Percentiles rank a stretch among this genome's conserved stretches.
Conservation (phyloP, 2,888 invertebrate genomes). For the Megamerina dolium region DNA sequence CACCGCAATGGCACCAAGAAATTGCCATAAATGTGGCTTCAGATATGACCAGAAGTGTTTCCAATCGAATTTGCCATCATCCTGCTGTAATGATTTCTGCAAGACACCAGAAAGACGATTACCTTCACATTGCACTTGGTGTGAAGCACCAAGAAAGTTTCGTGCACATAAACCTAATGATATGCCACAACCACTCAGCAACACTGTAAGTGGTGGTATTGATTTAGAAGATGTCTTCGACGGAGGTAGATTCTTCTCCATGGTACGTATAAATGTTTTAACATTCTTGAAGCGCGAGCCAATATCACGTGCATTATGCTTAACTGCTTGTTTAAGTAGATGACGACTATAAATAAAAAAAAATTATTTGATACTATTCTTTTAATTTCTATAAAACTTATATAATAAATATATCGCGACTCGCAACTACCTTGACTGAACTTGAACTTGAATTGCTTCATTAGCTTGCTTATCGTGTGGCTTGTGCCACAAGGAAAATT, state of each 20-base stretch:
- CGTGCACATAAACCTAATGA: constrained; percentile 34
- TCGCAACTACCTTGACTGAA: too few species aligned
- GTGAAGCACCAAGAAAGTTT: constrained; percentile 22
- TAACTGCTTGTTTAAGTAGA: background rate
- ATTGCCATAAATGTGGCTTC: constrained; percentile 68
- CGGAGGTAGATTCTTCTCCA: background rate
- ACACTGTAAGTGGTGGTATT: constrained; percentile 23
- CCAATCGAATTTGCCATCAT: constrained; percentile 71
- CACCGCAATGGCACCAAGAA: constrained; percentile 73
- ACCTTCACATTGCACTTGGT: constrained; percentile 35
- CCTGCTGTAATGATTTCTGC: constrained; percentile 46
- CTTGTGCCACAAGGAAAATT: too few species aligned
- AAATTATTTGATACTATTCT: background rate
- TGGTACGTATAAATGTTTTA: constrained; percentile 8
- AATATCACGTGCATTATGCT: constrained; percentile 3
- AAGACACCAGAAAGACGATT: constrained; percentile 39
- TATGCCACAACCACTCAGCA: constrained; percentile 36
- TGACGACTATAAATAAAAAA: constrained; percentile 10
- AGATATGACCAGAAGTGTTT: constrained; percentile 65
- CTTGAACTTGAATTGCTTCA: too few species aligned
- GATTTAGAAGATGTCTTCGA: constrained; percentile 2
- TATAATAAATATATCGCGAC: too few species aligned
- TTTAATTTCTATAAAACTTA: too few species aligned
- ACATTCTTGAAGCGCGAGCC: constrained; percentile 10
- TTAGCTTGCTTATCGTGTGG: too few species aligned